Base-by-base conservation (phyloP, 2,888 invertebrate genomes). In the Druceiella hillmani region DNA sequence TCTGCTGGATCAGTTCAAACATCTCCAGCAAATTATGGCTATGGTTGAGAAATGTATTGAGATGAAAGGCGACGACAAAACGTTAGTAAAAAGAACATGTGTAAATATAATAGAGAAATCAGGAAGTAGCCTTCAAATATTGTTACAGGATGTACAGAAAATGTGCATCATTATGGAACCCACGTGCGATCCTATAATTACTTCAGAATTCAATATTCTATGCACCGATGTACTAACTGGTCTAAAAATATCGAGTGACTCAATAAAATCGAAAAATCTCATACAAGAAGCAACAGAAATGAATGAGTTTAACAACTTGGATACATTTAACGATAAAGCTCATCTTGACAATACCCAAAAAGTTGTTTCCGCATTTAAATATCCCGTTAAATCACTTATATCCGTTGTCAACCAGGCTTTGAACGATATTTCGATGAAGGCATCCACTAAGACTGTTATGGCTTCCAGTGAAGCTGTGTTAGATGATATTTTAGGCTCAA, bases 21-120 rank as follows among this genome's bases (percentile, higher is more conserved):
- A 71, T 17, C 58, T 87, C 13, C 81, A 82, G 51, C 75, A 79
- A 49, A 77, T 79, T 14, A 55, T 86, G 3, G 75, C 76, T 11
- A 75, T 81, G 2, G 74, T 83, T 22, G 78, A 83, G 56, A 80
- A 80, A 55, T 82, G 83, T 52, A 74, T 81, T 22, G 79, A 79
- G 50, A 73, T 81, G 47, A 79, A 81, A 56, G 78, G 77, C 47
- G 76, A 76, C 22, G 80, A 76, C 7, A 78, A 76, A 36, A 82
- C 83, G 0, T 59, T 83, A 5, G 79, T 83, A 2, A 81, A 81
- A 53, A 74, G 76, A 52, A 81, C 83, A 0, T 82, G 83, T 55
- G 72, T 77, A 9, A 78, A 78, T 48, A 75, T 83, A 41, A 64
- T 83, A 38, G 77, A 80, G 49, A 75, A 67, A 14, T 74, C 78